Conservation (phyloP, 2,888 invertebrate genomes). For the Diarsia dahlii region DNA sequence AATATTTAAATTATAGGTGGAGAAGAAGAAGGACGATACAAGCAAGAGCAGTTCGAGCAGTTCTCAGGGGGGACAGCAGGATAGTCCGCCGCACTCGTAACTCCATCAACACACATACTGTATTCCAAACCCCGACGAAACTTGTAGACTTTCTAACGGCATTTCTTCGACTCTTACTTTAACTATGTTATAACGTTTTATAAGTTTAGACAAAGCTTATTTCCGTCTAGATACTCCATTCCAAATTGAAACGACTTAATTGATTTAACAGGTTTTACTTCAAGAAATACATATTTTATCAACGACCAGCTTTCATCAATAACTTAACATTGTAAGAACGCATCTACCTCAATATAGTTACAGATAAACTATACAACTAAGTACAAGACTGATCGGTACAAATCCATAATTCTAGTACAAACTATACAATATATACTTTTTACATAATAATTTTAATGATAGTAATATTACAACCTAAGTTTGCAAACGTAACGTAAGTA, state of each 20-base stretch:
- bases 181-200: slow-evolving; percentile 51
- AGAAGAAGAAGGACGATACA: slow-evolving; percentile 84
- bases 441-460: slow-evolving; percentile 78
- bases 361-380: slow-evolving; percentile 76
- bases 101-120: slow-evolving; percentile 53
- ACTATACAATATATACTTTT: slow-evolving; percentile 74
- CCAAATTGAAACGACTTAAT: slow-evolving; percentile 51
- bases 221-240: slow-evolving; percentile 58
- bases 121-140: slow-evolving; percentile 57
- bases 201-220: slow-evolving; percentile 56
- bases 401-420: slow-evolving; percentile 85
- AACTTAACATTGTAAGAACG: slow-evolving; percentile 39
- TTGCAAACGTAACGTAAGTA: slow-evolving; percentile 87
- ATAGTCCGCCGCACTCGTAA: slow-evolving; percentile 81
- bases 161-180: slow-evolving; percentile 59
- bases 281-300: slow-evolving; percentile 31
- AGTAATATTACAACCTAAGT: slow-evolving; percentile 80
- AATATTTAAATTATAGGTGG: slow-evolving; percentile 76
- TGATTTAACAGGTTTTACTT: slow-evolving; percentile 41
- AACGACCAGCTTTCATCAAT: slow-evolving; percentile 23
- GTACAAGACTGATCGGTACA: slow-evolving; percentile 89
- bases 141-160: slow-evolving; percentile 57
- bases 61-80: slow-evolving; percentile 82
- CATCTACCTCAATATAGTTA: slow-evolving; percentile 81
- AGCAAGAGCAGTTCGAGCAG: slow-evolving; percentile 83